phyloP scores from a whole-genome alignment of 2,888 invertebrate genomes.

The Eristalis tenax region DNA sequence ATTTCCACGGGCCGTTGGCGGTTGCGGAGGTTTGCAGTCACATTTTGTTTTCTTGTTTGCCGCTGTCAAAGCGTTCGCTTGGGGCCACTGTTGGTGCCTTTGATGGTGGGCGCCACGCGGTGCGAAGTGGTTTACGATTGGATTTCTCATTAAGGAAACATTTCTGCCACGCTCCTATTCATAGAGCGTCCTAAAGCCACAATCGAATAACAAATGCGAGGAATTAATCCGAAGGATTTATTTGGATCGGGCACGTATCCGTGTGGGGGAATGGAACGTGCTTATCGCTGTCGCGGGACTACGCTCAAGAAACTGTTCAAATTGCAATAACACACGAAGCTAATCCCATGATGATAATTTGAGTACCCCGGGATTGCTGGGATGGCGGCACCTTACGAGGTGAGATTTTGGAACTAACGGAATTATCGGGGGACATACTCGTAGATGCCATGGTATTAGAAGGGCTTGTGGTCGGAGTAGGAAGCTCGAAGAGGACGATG shows the following conservation, averaged over 20 bases:
- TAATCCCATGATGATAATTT: not conserved
- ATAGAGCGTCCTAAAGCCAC: slow-evolving; percentile 21
- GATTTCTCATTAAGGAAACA: slow-evolving; percentile 39
- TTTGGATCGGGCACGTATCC: slow-evolving; percentile 17
- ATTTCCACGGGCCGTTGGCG: slow-evolving; percentile 26
- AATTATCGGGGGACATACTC: not conserved
- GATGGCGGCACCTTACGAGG: not conserved
- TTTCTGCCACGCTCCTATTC: not conserved
- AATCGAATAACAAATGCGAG: slow-evolving; percentile 12
- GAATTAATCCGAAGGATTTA: slow-evolving; percentile 23
- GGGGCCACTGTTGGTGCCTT: not conserved
- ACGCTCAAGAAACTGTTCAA: not conserved
- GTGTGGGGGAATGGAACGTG: not conserved
- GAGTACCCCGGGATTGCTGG: not conserved
- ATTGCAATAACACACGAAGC: not conserved
- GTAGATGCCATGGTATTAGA: not conserved
- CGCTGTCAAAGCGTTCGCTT: not conserved
- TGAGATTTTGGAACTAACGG: not conserved
- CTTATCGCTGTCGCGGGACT: not conserved
- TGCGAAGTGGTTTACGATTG: slow-evolving; percentile 47
- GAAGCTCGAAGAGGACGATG: not conserved
- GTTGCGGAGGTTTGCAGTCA: slow-evolving; percentile 25
- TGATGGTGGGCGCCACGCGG: slow-evolving; percentile 26
- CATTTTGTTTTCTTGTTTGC: slow-evolving; percentile 5
- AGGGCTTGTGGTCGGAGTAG: not conserved